phyloP scores from a whole-genome alignment of 30 jellyfish, hydroid and myxozoan species.

The Hydractinia symbiolongicarpus region DNA sequence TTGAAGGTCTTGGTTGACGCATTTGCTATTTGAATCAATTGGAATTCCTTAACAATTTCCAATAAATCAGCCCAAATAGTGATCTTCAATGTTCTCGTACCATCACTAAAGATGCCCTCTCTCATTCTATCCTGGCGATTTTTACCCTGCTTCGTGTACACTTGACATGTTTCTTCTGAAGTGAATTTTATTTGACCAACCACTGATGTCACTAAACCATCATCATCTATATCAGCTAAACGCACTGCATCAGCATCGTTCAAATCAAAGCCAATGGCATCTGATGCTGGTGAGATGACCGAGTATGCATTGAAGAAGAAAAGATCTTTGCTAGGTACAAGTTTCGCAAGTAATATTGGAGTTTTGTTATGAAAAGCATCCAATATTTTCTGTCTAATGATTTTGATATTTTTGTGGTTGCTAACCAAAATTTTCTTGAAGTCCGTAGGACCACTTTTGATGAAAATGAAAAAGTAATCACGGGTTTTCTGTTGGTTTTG shows the following conservation, averaged over 20 bases:
- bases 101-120: slow-evolving; percentile 9
- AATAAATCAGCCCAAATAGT: neutral
- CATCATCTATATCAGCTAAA: neutral
- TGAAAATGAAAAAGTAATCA: neutral
- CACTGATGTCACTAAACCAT: neutral
- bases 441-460: neutral
- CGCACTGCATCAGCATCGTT: slow-evolving; percentile 12
- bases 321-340: neutral
- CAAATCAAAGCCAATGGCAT: neutral
- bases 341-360: neutral
- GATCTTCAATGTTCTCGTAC: neutral
- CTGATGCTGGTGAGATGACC: neutral
- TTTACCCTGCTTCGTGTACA: neutral
- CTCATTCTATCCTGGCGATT: neutral
- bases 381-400: neutral
- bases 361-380: slow-evolving; percentile 9
- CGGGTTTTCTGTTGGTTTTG: slow-evolving; percentile 3
- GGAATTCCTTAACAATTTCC: neutral
- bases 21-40: neutral
- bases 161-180: neutral
- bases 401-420: neutral
- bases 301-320: neutral
- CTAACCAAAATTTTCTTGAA: neutral
- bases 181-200: neutral
- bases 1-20: neutral